Base-by-base conservation (phyloP, 2,797 vertebrate species). In the Esox masquinongy region DNA sequence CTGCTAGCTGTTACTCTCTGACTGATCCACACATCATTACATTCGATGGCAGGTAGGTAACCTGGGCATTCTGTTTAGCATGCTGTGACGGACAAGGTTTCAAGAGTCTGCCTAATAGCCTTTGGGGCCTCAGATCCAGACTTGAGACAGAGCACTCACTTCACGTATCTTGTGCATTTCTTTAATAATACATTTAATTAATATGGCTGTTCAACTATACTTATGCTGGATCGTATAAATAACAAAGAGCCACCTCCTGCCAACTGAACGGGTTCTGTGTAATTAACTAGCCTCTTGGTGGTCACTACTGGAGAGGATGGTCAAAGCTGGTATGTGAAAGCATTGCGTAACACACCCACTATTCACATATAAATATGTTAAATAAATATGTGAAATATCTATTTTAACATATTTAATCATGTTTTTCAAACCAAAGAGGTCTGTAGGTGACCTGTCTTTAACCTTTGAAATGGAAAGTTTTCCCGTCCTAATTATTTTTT, bases 11-110 rank as follows among this genome's bases (percentile, higher is more conserved):
- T 88, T 93, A 94, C 90, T 94, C 93, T 17, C 86, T 95, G 80
- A 95, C 94, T 29, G 94, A 96, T 90, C 93, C 94, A 67, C 94
- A 94, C 77, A 82, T 95, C 84, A 94, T 94, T 76, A 94, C 91
- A 0, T 92, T 95, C 86, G 96, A 96, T 79, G 92, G 94, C 88
- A 90, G 93, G 94, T 95, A 91, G 93, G 94, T 95, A 91, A 93
- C 49, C n/a, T 22, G 12, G 26, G 29, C 67, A 39, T 22, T 19
- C 11, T 56, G 43, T 15, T 29, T 36, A 31, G 26, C 63, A 16
- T 34, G 63, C 26, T 19, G 63, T 34, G 63, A 31, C 31, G 29
- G 29, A 1, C 51, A 56, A 16, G 5, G 5, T n/a, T 6, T 56
- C 36, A 1, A 39, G 51, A 56, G 51, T 5, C 16, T 19, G 51